Base-by-base conservation (phyloP, 2,888 invertebrate species). In the Oegoconia quadripuncta region DNA sequence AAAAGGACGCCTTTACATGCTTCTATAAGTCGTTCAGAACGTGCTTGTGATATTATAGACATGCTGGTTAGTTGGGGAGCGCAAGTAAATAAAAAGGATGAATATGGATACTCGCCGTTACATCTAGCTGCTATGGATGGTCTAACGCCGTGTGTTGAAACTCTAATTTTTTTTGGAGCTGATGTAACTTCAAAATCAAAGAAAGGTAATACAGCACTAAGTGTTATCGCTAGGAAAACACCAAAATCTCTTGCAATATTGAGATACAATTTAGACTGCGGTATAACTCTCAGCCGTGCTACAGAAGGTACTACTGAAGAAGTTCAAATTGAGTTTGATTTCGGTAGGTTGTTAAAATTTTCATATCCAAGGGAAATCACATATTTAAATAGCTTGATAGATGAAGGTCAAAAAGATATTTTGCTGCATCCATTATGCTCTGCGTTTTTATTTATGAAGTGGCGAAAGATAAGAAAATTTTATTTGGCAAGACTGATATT, bases 391-490 rank as follows among this genome's bases (percentile, higher is more conserved):
- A 95, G 94, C 17, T 93, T 96, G 57, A 92, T 96, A 15, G 95
- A 95, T 63, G 95, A 95, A 76, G 95, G 96, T 0, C 96, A 96
- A 66, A 96, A 96, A 68, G 94, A 95, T 59, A 93, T 96, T 49
- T 78, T 96, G 29, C 89, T 93, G 51, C 96, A 96, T 84, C 96
- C 96, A 0, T 75, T 96, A 1, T 96, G 96, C 67, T 93, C 95
- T 8, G 95, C 96, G 0, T 96, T 96, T 74, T 83, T 96, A 5
- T 93, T 95, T 73, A 90, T 96, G 62, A 96, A 96, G 67, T 96
- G 96, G 96, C 92, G 93, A 52, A 95, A 96, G 75, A 95, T 96
- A 58, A 89, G 95, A 41, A 95, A 95, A 69, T 96, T 95, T 75
- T 96, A 96, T 73, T 91, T 95, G 36, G 94, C 93, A 0, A 88